Percentiles rank a stretch among this genome's conserved stretches.
phyloP scores from a whole-genome alignment of 2,797 vertebrate genomes.

The Petrocephalus sullivani region DNA sequence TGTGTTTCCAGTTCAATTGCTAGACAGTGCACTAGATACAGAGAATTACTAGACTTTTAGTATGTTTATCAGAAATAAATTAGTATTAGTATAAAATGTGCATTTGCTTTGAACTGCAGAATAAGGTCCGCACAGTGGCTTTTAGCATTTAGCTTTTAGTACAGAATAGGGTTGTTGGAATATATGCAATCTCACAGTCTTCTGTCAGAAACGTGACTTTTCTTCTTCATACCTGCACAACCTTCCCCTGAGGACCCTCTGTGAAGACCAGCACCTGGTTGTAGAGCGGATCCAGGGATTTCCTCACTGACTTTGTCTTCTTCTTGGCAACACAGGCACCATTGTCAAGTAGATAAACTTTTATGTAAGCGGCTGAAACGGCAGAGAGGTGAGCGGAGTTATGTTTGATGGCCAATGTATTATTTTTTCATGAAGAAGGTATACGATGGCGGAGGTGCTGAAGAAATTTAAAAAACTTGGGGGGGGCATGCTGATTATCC shows the following conservation, averaged over 20 bases:
- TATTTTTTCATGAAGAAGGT: not conserved
- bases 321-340: slow-evolving; percentile 90
- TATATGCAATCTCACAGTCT: not conserved
- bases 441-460: not conserved
- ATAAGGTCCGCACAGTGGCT: not conserved
- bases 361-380: slow-evolving; percentile 88
- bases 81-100: not conserved
- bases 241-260: slow-evolving; percentile 91
- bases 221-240: slow-evolving; percentile 78
- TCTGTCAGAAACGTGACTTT: not conserved
- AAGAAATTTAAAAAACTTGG: not conserved
- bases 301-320: slow-evolving; percentile 94
- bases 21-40: not conserved
- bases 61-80: not conserved
- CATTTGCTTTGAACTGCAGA: not conserved
- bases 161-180: not conserved
- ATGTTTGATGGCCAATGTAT: not conserved
- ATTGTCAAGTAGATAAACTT: slow-evolving; percentile 93
- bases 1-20: not conserved
- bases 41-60: not conserved
- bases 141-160: not conserved
- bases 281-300: slow-evolving; percentile 91
- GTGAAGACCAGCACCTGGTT: slow-evolving; percentile 95
- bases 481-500: not conserved
- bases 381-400: not conserved